Percentiles rank a stretch among this genome's conserved stretches.
Conservation (phyloP, 64 coral and sea anemone species). For the Montipora sp. region DNA sequence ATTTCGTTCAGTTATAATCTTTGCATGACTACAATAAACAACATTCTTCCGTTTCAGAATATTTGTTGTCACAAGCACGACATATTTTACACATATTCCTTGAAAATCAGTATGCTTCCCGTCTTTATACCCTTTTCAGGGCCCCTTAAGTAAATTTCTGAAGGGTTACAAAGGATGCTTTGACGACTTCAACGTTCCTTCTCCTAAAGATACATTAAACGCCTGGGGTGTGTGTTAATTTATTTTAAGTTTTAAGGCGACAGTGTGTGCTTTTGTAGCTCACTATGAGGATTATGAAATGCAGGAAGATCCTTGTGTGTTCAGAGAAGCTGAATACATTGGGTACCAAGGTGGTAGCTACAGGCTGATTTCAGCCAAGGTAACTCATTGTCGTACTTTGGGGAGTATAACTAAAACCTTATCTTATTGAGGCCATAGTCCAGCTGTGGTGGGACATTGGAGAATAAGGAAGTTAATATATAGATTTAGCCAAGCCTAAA, state of each 20-base stretch:
- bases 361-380: background rate
- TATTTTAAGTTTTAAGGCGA: background rate
- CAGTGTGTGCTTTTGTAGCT: background rate
- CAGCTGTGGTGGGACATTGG: too few species aligned
- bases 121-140: constrained; percentile 5
- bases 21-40: background rate
- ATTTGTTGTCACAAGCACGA: background rate
- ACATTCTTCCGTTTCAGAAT: background rate
- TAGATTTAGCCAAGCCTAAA: too few species aligned
- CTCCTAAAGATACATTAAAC: background rate
- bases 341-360: background rate
- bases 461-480: too few species aligned
- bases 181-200: background rate
- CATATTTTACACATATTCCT: constrained; percentile 5
- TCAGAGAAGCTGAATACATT: background rate
- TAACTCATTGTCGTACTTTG: background rate
- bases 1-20: background rate
- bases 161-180: constrained; percentile 1
- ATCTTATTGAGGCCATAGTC: too few species aligned
- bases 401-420: too few species aligned
- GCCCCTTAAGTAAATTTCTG: background rate
- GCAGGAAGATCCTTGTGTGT: background rate
- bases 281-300: background rate
- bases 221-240: constrained; percentile 2
- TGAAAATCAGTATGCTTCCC: constrained; percentile 15